phyloP scores from a whole-genome alignment of 1,140 invertebrate species.

The Nephila pilipes region DNA sequence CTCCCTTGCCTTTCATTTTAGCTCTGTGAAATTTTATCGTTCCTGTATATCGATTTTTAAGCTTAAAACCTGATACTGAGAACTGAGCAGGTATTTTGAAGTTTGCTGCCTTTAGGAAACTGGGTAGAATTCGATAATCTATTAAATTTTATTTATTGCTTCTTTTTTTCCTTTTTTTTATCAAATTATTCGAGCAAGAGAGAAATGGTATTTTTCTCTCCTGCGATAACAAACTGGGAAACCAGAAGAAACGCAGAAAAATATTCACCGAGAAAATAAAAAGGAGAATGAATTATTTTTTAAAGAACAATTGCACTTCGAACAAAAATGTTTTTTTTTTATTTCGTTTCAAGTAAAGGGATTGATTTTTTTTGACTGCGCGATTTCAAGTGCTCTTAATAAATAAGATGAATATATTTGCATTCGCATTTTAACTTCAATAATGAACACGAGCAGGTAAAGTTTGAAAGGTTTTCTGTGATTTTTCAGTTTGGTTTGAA shows the following conservation, averaged over 20 bases:
- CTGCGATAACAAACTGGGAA: neutral
- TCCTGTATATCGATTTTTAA: slow-evolving; percentile 55
- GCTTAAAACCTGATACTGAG: slow-evolving; percentile 36
- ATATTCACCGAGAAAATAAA: too few relatives aligned
- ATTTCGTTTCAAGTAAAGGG: too few relatives aligned
- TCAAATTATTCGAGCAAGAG: neutral
- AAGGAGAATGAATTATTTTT: neutral
- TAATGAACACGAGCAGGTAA: too few relatives aligned
- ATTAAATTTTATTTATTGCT: slow-evolving; percentile 30
- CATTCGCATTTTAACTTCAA: too few relatives aligned
- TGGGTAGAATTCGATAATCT: slow-evolving; percentile 29
- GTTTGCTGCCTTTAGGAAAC: neutral
- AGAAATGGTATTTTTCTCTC: neutral
- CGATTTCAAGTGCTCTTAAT: too few relatives aligned
- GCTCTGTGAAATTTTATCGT: slow-evolving; percentile 56
- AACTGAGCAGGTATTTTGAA: slow-evolving; percentile 6
- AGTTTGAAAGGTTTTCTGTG: too few relatives aligned
- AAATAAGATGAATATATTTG: too few relatives aligned
- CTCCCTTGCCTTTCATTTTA: slow-evolving; percentile 3
- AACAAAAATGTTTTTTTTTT: neutral
- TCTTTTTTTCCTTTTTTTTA: too few relatives aligned
- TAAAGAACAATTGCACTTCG: neutral
- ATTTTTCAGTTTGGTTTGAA: too few relatives aligned
- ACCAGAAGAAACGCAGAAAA: too few relatives aligned
- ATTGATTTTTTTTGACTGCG: too few relatives aligned